These are phyloP conservation scores for Drosophila biarmipes DNA, from an alignment of 1,140 invertebrate species.

Conservation along the genomic window DNA sequence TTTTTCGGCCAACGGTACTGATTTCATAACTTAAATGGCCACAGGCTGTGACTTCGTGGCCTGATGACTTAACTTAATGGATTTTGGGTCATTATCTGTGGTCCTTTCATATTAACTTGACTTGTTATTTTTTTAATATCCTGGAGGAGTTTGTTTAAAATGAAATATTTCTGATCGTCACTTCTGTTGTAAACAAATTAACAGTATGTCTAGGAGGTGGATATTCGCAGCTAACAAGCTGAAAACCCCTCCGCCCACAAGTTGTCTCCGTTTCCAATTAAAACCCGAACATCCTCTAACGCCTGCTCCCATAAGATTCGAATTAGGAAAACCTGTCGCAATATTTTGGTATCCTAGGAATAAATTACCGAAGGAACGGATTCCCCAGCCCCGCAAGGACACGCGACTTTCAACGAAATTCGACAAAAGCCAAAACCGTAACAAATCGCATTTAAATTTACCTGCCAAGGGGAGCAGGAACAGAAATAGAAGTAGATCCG, in stretches of 20 bases:
- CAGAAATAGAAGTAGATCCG: conserved; percentile 21
- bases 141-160: not conserved
- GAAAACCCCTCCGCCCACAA: not conserved
- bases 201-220: not conserved
- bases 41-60: conserved; percentile 12
- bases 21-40: conserved; percentile 36
- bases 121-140: not conserved
- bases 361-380: conserved; percentile 19
- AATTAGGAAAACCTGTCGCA: conserved; percentile 76
- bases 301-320: conserved; percentile 38
- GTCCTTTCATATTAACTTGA: not conserved
- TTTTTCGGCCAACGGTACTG: conserved; percentile 10
- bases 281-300: conserved; percentile 10
- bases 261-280: conserved; percentile 15
- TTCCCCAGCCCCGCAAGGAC: conserved; percentile 32
- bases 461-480: conserved; percentile 51
- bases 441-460: conserved; percentile 84
- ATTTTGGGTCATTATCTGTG: conserved; percentile 45
- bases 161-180: not conserved
- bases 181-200: not conserved
- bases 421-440: conserved; percentile 77
- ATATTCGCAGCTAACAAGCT: conserved; percentile 20
- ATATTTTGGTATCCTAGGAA: conserved; percentile 46
- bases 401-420: conserved; percentile 54
- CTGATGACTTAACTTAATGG: conserved; percentile 33